Percentiles rank a stretch among this genome's conserved stretches.
Evolutionary conservation across 2,797 vertebrate genomes (phyloP).

Genomic region (Odontamblyopus rebecca): DNA sequence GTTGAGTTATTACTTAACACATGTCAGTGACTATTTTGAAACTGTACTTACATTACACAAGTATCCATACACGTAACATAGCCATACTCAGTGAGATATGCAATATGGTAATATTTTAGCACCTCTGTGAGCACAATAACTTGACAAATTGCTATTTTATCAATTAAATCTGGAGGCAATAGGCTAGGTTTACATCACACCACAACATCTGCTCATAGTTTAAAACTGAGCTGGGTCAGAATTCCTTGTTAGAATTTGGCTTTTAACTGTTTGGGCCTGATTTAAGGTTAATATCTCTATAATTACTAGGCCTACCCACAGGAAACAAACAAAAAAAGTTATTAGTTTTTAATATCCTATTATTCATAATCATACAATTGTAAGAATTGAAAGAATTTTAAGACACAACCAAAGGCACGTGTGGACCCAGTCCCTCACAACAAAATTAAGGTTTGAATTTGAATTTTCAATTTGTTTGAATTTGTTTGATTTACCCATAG

Average conservation of each 20-base stretch:
- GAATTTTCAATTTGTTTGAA: too few relatives aligned
- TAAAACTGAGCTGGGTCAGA: neutral
- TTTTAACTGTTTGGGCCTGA: neutral
- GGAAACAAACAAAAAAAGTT: neutral
- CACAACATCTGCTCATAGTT: neutral
- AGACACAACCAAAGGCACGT: neutral
- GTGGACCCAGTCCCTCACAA: neutral
- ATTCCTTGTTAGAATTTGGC: too few relatives aligned
- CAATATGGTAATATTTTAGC: too few relatives aligned
- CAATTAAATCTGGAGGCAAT: neutral
- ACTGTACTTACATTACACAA: neutral
- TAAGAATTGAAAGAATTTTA: neutral
- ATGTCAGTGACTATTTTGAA: neutral
- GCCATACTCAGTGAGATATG: neutral
- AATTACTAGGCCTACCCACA: neutral
- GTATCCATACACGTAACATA: neutral
- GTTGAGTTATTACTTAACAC: neutral
- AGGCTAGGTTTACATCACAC: neutral
- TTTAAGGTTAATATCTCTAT: neutral
- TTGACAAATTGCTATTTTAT: neutral
- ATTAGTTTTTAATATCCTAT: neutral
- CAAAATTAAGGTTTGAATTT: neutral
- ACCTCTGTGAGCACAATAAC: too few relatives aligned
- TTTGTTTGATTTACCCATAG: neutral
- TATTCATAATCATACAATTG: neutral